A percentile compares a stretch with the other conserved stretches of the same genome.
Conservation (phyloP, 2,888 invertebrate genomes). For the Pseudococcus longispinus region DNA sequence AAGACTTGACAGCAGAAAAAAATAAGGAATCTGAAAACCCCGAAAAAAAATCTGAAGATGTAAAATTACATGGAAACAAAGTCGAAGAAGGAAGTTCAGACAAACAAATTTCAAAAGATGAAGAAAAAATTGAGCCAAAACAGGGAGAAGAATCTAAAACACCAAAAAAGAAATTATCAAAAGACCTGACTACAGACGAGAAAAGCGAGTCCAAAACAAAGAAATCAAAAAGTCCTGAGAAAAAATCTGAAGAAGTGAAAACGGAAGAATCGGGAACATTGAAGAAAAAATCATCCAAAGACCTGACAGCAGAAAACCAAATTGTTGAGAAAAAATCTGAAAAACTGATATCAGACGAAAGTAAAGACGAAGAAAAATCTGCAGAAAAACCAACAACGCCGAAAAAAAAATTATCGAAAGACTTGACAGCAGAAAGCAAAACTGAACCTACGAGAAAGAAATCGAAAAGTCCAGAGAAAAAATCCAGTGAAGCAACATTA, state of each 20-base stretch:
- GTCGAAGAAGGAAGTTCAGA: neutral
- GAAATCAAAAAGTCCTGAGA: neutral
- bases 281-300: conserved; percentile 25
- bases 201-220: too few species aligned
- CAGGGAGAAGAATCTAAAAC: neutral
- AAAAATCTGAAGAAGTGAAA: neutral
- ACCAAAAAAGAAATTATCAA: neutral
- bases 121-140: too few species aligned
- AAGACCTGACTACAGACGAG: neutral
- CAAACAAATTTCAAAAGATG: too few species aligned
- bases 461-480: conserved; percentile 53
- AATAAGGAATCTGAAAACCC: neutral
- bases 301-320: neutral
- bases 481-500: conserved; percentile 14
- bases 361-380: conserved; percentile 46
- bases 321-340: neutral
- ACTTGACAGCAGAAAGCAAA: conserved; percentile 53
- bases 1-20: conserved; percentile 50
- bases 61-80: neutral
- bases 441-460: conserved; percentile 48
- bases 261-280: neutral
- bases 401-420: conserved; percentile 20
- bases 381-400: neutral
- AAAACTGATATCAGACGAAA: conserved; percentile 56
- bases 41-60: conserved; percentile 33